Percentiles rank a stretch among this genome's conserved stretches.
Conservation (phyloP, 2,888 invertebrate species). For the Xiphydria camelus region DNA sequence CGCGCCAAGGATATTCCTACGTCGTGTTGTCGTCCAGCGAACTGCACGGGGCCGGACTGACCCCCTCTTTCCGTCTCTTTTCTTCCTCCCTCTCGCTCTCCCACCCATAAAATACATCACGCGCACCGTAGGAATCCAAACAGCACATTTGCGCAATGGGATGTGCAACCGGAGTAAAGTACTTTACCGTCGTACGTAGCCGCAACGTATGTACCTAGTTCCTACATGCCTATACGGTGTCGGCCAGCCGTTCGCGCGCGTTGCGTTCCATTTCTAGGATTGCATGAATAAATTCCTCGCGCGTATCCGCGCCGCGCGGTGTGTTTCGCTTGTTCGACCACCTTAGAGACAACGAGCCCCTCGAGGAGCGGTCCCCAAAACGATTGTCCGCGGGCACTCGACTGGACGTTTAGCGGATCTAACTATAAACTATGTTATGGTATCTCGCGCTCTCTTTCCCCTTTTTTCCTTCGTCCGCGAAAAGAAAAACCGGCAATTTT, state of each 20-base stretch:
- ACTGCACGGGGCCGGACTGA: too few species aligned
- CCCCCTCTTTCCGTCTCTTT: too few species aligned
- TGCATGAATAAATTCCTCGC: slow-evolving; percentile 50
- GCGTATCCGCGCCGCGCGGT: slow-evolving; percentile 38
- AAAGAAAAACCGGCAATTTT: too few species aligned
- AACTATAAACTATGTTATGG: too few species aligned
- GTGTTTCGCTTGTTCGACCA: too few species aligned
- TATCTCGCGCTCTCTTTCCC: too few species aligned
- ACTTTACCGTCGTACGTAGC: slow-evolving; percentile 7
- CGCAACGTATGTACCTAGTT: background rate
- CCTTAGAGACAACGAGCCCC: too few species aligned
- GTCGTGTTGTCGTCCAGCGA: too few species aligned
- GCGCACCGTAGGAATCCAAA: slow-evolving; percentile 44
- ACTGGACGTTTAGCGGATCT: too few species aligned
- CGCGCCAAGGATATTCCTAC: too few species aligned
- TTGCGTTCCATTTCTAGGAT: slow-evolving; percentile 49
- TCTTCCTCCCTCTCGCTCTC: too few species aligned
- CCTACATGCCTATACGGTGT: background rate
- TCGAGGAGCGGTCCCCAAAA: slow-evolving; percentile 32
- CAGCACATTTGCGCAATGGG: slow-evolving; percentile 51
- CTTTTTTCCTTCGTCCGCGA: too few species aligned
- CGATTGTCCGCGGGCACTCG: slow-evolving; percentile 30
- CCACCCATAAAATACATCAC: slow-evolving; percentile 43
- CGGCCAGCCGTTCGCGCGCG: slow-evolving; percentile 14
- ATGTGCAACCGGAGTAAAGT: slow-evolving; percentile 39